These are phyloP conservation scores for Bos javanicus DNA, from an alignment of 2,113 vertebrate genomes.

Conservation along the genomic window DNA sequence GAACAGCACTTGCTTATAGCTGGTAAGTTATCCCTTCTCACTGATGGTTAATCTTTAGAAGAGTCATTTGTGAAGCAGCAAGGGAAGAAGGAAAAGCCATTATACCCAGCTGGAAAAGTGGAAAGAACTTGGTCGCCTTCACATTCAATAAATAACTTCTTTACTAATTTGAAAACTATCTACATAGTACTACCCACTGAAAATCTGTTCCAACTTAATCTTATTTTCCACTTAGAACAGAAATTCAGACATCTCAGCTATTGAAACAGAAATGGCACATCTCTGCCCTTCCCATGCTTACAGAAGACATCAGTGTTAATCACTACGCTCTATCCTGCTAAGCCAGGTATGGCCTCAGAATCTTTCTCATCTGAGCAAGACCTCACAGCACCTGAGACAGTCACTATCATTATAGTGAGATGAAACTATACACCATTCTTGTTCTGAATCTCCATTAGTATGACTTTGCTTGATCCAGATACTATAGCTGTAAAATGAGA, in stretches of 20 bases:
- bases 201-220: background rate
- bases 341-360: background rate
- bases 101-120: background rate
- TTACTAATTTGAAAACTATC: background rate
- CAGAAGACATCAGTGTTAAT: background rate
- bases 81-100: background rate
- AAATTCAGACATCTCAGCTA: background rate
- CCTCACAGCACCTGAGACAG: background rate
- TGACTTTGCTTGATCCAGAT: slow-evolving; percentile 4
- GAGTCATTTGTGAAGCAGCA: background rate
- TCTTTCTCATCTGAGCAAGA: background rate
- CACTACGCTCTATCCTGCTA: background rate
- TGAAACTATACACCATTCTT: background rate
- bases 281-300: background rate
- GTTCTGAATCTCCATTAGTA: background rate
- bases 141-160: background rate
- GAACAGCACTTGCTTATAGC: background rate
- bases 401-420: background rate
- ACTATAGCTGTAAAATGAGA: background rate
- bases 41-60: background rate
- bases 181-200: background rate
- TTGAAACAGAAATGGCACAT: background rate
- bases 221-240: background rate
- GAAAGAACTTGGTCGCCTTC: background rate
- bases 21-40: background rate